Percentiles rank a stretch among this genome's conserved stretches.
Evolutionary conservation across 2,113 vertebrate species (phyloP).

Genomic region (Rousettus leschenaultii): DNA sequence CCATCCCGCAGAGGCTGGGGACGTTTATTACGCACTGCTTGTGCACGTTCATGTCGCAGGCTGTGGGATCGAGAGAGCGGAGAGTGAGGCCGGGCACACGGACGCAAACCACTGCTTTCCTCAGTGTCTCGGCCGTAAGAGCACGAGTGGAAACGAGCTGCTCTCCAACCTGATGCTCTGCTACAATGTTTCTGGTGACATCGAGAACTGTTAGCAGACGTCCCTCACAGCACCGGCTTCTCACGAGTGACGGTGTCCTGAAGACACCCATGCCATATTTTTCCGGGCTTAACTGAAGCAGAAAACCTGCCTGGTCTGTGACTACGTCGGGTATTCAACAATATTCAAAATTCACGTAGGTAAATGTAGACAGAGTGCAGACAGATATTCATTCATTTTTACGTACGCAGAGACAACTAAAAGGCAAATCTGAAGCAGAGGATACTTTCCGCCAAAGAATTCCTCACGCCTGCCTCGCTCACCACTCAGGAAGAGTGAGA

Average conservation of each 20-base stretch:
- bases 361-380: neutral
- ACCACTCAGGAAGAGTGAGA: neutral
- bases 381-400: neutral
- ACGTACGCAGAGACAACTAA: neutral
- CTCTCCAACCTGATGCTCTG: neutral
- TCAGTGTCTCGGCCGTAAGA: neutral
- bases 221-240: slow-evolving; percentile 8
- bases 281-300: neutral
- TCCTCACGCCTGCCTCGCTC: neutral
- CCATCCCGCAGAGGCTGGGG: slow-evolving; percentile 96
- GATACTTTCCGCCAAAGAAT: neutral
- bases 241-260: neutral
- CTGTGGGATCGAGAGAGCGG: slow-evolving; percentile 78
- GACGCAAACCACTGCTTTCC: neutral
- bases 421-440: neutral
- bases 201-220: slow-evolving; percentile 30
- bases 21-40: slow-evolving; percentile 98
- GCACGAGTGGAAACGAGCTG: neutral
- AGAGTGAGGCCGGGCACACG: neutral
- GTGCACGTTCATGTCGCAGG: slow-evolving; percentile 98
- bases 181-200: slow-evolving; percentile 46
- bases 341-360: neutral
- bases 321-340: neutral
- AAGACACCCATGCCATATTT: neutral
- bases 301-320: neutral